phyloP scores from a whole-genome alignment of 2,797 vertebrate species.

The Caiman crocodilus region DNA sequence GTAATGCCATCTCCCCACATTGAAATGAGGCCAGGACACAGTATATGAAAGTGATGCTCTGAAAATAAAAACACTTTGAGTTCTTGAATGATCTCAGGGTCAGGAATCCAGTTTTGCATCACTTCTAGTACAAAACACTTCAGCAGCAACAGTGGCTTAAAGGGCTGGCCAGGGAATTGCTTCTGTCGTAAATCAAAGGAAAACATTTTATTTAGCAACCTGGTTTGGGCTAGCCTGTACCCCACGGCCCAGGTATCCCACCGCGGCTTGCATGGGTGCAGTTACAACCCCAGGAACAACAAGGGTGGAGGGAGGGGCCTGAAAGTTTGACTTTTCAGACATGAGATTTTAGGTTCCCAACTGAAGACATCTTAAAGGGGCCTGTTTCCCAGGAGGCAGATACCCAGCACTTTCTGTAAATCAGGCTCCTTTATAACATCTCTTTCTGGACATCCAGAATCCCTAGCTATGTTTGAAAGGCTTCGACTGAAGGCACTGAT shows the following conservation, averaged over 20 bases:
- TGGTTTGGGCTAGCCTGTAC: background rate
- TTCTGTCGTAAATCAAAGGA: background rate
- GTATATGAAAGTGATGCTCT: background rate
- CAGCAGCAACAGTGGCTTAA: background rate
- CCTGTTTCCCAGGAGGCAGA: background rate
- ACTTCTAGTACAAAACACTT: background rate
- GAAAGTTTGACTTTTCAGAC: background rate
- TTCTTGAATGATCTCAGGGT: background rate
- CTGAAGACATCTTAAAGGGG: background rate
- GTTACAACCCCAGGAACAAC: background rate
- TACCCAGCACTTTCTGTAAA: background rate
- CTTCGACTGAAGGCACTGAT: background rate
- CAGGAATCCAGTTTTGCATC: background rate
- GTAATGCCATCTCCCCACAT: accelerated
- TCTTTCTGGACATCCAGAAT: background rate
- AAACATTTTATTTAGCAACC: background rate
- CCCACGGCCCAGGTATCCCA: background rate
- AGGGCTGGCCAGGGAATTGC: background rate
- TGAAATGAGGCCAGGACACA: background rate
- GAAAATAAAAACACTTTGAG: background rate
- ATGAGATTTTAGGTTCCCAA: background rate
- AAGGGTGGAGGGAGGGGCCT: background rate
- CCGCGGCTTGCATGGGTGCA: accelerated
- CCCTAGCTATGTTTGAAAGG: background rate
- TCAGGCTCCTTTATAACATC: background rate